Percentiles rank a stretch among this genome's conserved stretches.
These are phyloP conservation scores for Knipowitschia caucasica DNA, from an alignment of 2,797 vertebrate species.

Conservation along the genomic window DNA sequence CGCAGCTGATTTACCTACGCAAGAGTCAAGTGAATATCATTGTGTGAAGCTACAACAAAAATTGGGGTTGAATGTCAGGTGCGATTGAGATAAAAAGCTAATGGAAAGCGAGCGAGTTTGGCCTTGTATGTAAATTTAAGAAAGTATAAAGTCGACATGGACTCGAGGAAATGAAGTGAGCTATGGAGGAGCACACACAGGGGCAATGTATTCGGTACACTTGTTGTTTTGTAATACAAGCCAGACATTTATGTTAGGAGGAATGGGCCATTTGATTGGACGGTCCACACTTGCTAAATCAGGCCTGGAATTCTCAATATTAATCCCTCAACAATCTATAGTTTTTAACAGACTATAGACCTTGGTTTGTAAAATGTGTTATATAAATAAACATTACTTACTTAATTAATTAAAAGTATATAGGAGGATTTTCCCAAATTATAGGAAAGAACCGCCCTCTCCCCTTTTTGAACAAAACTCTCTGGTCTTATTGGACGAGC, in stretches of 20 bases:
- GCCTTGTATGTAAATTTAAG: conserved; percentile 28
- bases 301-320: too few species aligned
- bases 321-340: too few species aligned
- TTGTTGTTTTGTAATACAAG: neutral
- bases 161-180: conserved; percentile 31
- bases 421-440: too few species aligned
- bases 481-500: too few species aligned
- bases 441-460: too few species aligned
- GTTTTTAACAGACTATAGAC: too few species aligned
- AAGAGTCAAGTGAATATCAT: conserved; percentile 25
- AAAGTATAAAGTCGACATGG: conserved; percentile 32
- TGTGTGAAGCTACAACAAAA: conserved; percentile 39
- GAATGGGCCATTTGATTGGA: neutral
- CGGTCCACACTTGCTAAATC: too few species aligned
- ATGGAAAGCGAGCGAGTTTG: conserved; percentile 19
- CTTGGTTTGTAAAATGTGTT: too few species aligned
- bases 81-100: conserved; percentile 35
- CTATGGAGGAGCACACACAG: conserved; percentile 22
- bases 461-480: too few species aligned
- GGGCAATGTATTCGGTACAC: neutral
- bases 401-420: too few species aligned
- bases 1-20: conserved; percentile 37
- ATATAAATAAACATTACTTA: too few species aligned
- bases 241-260: neutral
- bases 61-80: conserved; percentile 55